These are phyloP conservation scores for Trochalopteron elliotii DNA, from an alignment of 2,113 vertebrate genomes.

Conservation along the genomic window DNA sequence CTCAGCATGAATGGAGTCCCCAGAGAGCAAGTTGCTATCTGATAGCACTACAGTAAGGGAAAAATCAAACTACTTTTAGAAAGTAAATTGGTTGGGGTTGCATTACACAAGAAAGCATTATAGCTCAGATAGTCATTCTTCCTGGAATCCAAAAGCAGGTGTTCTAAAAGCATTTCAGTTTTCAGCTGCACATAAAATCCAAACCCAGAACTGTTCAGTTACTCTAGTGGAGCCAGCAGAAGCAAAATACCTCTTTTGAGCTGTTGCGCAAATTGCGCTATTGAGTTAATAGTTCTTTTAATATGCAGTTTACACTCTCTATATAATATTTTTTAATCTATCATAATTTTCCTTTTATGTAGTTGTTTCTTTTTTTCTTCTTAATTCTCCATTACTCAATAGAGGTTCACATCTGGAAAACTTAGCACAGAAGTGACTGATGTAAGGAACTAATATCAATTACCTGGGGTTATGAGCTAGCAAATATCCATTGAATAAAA, in stretches of 20 bases:
- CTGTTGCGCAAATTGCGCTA: neutral
- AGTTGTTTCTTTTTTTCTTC: neutral
- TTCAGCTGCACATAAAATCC: constrained; percentile 18
- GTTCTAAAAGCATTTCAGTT: constrained; percentile 44
- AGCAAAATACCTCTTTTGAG: neutral
- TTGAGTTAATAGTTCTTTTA: neutral
- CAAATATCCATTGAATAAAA: neutral
- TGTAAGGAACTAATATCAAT: neutral
- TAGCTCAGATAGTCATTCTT: constrained; percentile 56
- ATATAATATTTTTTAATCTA: neutral
- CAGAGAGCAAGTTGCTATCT: constrained; percentile 70
- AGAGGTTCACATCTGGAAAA: neutral
- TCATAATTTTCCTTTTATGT: neutral
- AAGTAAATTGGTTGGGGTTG: constrained; percentile 66
- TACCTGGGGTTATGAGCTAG: neutral
- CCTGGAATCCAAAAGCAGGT: constrained; percentile 28
- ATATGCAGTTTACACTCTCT: neutral
- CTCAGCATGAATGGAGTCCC: constrained; percentile 82
- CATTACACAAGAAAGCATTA: constrained; percentile 68
- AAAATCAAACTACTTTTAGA: constrained; percentile 72
- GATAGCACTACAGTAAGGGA: constrained; percentile 64
- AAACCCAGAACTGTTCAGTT: neutral
- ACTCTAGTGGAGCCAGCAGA: neutral
- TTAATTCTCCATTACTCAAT: neutral
- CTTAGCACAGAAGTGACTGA: neutral